These are phyloP conservation scores for Nomada hirtipes DNA, from an alignment of 2,888 invertebrate species.

Conservation along the genomic window DNA sequence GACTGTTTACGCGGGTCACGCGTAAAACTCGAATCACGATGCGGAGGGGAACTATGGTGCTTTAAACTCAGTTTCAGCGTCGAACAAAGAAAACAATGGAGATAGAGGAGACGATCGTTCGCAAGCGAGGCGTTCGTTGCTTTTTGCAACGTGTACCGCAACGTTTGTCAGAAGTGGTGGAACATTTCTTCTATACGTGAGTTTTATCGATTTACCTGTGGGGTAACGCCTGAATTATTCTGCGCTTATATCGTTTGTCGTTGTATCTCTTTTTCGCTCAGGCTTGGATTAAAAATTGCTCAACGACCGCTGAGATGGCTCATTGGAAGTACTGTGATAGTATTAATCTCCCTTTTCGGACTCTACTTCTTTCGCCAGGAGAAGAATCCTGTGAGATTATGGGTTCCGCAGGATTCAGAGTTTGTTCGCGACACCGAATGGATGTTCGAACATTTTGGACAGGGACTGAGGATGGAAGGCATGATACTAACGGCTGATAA, in stretches of 20 bases:
- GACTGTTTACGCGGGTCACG: neutral
- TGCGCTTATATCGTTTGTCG: neutral
- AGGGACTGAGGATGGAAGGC: conserved; percentile 87
- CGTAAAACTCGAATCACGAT: conserved; percentile 30
- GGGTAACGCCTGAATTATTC: neutral
- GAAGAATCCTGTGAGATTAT: conserved; percentile 90
- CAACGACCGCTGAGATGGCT: conserved; percentile 87
- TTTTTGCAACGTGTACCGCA: conserved; percentile 74
- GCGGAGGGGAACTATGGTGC: neutral
- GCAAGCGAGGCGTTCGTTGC: conserved; percentile 10
- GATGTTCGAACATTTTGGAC: conserved; percentile 89
- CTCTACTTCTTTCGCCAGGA: conserved; percentile 89
- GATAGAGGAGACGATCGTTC: conserved; percentile 37
- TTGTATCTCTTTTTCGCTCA: conserved; percentile 65
- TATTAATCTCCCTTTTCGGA: conserved; percentile 87
- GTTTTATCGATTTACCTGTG: neutral
- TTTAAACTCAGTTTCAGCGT: conserved; percentile 33
- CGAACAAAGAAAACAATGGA: conserved; percentile 50
- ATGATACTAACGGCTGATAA: conserved; percentile 88
- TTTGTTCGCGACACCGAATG: conserved; percentile 90
- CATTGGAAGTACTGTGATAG: conserved; percentile 85
- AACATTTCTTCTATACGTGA: conserved; percentile 79
- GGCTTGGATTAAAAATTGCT: conserved; percentile 88
- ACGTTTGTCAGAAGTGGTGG: conserved; percentile 74
- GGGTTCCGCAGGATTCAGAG: conserved; percentile 90